phyloP scores from a whole-genome alignment of 2,113 vertebrate species.

The Serinus canaria region DNA sequence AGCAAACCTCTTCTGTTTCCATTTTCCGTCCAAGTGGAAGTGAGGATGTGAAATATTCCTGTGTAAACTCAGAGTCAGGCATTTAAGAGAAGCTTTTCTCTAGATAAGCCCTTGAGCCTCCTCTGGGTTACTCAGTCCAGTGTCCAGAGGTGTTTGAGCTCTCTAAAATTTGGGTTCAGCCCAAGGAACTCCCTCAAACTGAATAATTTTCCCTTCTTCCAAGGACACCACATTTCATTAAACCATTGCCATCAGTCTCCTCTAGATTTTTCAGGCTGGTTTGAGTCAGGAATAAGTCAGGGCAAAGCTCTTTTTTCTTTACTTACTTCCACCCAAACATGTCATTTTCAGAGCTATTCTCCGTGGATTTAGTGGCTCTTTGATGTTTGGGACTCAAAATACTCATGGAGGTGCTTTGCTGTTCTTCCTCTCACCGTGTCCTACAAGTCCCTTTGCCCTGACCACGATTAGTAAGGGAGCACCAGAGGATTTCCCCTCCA shows the following conservation, averaged over 20 bases:
- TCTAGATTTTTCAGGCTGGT: neutral
- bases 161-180: neutral
- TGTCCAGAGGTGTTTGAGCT: neutral
- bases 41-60: neutral
- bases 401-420: neutral
- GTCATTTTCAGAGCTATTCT: neutral
- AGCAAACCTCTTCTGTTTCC: neutral
- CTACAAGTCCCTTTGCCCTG: neutral
- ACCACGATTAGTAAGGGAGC: accelerated
- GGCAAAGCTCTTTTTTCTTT: neutral
- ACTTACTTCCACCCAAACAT: neutral
- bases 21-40: neutral
- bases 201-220: neutral
- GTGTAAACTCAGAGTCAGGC: neutral
- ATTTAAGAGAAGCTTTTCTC: neutral
- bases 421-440: neutral
- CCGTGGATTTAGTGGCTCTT: neutral
- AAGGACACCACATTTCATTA: neutral
- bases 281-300: neutral
- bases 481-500: neutral
- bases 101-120: neutral
- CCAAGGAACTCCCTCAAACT: neutral
- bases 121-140: neutral
- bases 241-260: neutral
- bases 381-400: neutral